Conservation (phyloP, 2,113 vertebrate genomes). For the Ginglymostoma cirratum region DNA sequence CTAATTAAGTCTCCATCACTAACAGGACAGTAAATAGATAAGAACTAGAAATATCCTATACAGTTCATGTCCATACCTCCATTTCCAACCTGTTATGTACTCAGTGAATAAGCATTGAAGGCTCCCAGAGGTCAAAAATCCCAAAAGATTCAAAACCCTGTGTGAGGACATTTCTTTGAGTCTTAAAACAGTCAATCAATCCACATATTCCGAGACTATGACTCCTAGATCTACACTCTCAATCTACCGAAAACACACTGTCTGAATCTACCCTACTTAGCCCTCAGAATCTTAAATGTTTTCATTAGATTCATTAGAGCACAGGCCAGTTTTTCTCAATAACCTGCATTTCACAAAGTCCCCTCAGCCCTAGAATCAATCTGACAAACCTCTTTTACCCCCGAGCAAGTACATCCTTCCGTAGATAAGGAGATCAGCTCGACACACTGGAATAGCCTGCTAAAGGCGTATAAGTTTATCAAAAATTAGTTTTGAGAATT, state of each 20-base stretch:
- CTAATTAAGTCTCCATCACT: neutral
- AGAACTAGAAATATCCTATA: neutral
- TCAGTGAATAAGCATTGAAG: neutral
- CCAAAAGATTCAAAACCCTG: neutral
- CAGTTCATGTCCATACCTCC: neutral
- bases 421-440: neutral
- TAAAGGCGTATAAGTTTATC: neutral
- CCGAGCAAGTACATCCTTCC: neutral
- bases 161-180: neutral
- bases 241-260: too few species aligned
- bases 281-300: neutral
- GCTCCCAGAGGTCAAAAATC: neutral
- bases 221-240: neutral
- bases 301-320: neutral
- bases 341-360: neutral
- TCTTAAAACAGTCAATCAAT: neutral
- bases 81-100: neutral
- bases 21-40: neutral
- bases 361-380: neutral
- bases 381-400: neutral
- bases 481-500: constrained; percentile 3
- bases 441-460: neutral
- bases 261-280: neutral
- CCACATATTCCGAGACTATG: neutral
- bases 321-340: neutral